Evolutionary conservation across 2,113 vertebrate species (phyloP).

Genomic region (Brachionichthys hirsutus): DNA sequence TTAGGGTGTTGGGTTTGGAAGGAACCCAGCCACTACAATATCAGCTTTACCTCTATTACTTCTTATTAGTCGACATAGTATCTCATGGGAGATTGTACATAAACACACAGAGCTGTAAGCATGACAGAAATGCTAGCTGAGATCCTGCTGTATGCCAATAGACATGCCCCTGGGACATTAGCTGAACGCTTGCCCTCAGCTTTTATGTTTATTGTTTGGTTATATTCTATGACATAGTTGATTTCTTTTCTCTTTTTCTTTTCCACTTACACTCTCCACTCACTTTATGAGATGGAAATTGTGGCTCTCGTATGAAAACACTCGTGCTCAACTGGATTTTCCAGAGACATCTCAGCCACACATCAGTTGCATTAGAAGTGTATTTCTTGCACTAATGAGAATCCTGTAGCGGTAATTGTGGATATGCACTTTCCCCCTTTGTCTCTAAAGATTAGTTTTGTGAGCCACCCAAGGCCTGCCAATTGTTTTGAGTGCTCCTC

Average conservation of each 20-base stretch:
- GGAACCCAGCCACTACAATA: conserved; percentile 67
- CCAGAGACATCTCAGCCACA: neutral
- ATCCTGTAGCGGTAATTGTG: conserved; percentile 36
- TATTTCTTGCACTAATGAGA: conserved; percentile 28
- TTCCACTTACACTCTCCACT: conserved; percentile 4
- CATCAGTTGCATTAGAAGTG: conserved; percentile 2
- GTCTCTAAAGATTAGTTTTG: conserved; percentile 44
- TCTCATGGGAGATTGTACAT: conserved; percentile 58
- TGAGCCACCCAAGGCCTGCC: conserved; percentile 24
- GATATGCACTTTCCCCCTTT: conserved; percentile 29
- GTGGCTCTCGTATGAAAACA: conserved; percentile 10
- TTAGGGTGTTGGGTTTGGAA: conserved; percentile 47
- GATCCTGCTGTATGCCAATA: conserved; percentile 28
- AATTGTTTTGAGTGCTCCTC: conserved; percentile 52
- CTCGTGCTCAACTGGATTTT: conserved; percentile 7
- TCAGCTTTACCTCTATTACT: conserved; percentile 66
- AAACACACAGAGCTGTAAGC: conserved; percentile 49
- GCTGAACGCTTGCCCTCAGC: conserved; percentile 43
- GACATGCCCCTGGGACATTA: conserved; percentile 33
- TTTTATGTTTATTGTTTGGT: conserved; percentile 62
- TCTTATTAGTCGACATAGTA: conserved; percentile 60
- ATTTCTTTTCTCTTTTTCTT: conserved; percentile 11
- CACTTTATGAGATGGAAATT: conserved; percentile 41
- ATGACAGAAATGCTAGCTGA: conserved; percentile 29
- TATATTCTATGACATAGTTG: conserved; percentile 27